Conservation (phyloP, 64 coral and sea anemone genomes). For the Actinia tenebrosa region DNA sequence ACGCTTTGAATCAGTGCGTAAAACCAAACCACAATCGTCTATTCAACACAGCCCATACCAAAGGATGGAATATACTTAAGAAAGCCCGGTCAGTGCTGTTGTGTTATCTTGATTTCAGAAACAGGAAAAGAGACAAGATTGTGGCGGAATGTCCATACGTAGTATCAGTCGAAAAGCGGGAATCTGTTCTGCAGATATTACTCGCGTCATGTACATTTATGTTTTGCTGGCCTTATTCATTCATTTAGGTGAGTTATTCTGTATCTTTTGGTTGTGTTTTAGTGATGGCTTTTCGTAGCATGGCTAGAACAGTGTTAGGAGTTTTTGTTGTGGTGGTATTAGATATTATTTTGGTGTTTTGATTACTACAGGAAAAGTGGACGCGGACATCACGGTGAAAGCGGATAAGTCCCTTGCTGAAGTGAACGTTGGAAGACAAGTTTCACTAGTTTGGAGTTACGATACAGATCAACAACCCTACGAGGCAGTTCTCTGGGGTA, state of each 20-base stretch:
- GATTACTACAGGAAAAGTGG: neutral
- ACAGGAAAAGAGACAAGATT: neutral
- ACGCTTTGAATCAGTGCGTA: slow-evolving; percentile 5
- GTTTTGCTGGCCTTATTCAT: neutral
- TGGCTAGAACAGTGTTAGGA: slow-evolving; percentile 2
- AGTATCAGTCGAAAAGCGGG: neutral
- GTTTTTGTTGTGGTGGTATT: slow-evolving; percentile 4
- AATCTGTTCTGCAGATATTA: neutral
- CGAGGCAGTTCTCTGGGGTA: slow-evolving; percentile 8
- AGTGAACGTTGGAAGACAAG: slow-evolving; percentile 1
- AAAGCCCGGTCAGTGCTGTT: neutral
- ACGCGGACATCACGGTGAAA: neutral
- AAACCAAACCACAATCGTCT: neutral
- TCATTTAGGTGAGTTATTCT: neutral
- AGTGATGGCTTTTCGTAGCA: slow-evolving; percentile 5
- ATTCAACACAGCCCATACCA: neutral
- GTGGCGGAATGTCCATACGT: neutral
- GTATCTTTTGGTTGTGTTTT: neutral
- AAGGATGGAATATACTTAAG: neutral
- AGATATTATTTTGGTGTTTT: neutral
- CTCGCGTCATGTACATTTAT: neutral
- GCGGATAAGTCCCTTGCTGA: neutral
- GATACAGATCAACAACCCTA: neutral
- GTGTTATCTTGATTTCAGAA: slow-evolving; percentile 22
- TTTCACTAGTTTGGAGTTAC: slow-evolving; percentile 12